phyloP scores from a whole-genome alignment of 2,797 vertebrate species.

The Argentina silus region DNA sequence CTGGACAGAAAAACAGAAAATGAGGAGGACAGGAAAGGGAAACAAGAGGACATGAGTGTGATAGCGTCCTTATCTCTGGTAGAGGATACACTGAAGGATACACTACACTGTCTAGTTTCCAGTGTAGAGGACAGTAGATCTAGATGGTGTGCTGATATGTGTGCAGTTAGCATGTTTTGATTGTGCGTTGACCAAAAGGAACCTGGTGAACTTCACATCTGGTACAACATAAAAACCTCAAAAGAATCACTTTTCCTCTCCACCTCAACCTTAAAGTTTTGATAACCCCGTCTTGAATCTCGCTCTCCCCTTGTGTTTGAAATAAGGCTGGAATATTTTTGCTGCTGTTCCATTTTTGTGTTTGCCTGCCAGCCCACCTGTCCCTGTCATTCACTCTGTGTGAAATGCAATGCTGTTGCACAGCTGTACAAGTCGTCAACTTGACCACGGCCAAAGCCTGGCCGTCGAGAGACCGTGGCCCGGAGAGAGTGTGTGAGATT shows the following conservation, averaged over 20 bases:
- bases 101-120: not conserved
- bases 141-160: no score
- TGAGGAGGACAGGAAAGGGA: conserved; percentile 25
- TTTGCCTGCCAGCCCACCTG: conserved; percentile 74
- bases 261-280: conserved; percentile 15
- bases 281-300: conserved; percentile 26
- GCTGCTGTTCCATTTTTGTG: conserved; percentile 44
- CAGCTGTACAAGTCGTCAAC: conserved; percentile 77
- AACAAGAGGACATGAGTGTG: conserved; percentile 14
- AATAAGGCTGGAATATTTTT: conserved; percentile 37
- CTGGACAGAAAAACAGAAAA: no score
- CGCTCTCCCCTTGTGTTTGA: conserved; percentile 30
- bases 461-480: conserved; percentile 33
- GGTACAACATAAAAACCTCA: not conserved
- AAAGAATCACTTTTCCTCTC: conserved; percentile 8
- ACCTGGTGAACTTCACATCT: not conserved
- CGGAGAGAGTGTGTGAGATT: conserved; percentile 11
- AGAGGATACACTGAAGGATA: not conserved
- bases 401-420: conserved; percentile 74
- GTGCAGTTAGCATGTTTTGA: no score
- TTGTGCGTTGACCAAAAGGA: no score
- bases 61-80: conserved; percentile 22
- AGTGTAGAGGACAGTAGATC: no score
- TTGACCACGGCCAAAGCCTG: conserved; percentile 16
- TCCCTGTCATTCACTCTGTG: conserved; percentile 68